These are phyloP conservation scores for Zoanthus solanderi DNA, from an alignment of 92 coral and sea anemone genomes.

Conservation along the genomic window DNA sequence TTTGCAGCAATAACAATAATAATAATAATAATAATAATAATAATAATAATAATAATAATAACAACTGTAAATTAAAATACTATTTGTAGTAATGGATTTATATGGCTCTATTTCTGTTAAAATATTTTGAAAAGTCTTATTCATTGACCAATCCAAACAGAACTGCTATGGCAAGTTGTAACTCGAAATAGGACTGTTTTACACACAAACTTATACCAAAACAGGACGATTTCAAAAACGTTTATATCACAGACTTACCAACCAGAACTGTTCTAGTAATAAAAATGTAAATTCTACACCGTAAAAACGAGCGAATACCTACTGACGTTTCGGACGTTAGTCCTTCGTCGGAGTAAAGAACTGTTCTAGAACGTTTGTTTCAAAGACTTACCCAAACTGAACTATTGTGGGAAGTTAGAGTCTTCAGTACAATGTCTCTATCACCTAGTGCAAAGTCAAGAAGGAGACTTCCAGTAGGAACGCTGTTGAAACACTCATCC, in stretches of 20 bases:
- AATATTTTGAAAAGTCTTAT: too few species aligned
- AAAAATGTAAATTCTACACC: too few species aligned
- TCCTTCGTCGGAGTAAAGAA: too few species aligned
- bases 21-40: too few species aligned
- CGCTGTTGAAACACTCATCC: slow-evolving; percentile 44
- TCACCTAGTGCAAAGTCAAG: not conserved
- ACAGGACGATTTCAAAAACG: too few species aligned
- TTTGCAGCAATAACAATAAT: too few species aligned
- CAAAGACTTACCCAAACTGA: slow-evolving; percentile 30
- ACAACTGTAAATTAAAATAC: too few species aligned
- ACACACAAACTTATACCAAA: not conserved
- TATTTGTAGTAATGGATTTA: too few species aligned
- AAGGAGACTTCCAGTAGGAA: slow-evolving; percentile 16
- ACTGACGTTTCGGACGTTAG: too few species aligned
- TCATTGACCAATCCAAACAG: slow-evolving; percentile 11
- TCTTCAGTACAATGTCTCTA: not conserved
- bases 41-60: too few species aligned
- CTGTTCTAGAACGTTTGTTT: not conserved
- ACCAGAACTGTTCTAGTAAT: slow-evolving; percentile 17
- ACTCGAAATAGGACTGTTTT: not conserved
- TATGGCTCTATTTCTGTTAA: too few species aligned
- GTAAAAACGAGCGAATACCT: too few species aligned
- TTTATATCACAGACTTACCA: not conserved
- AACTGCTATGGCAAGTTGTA: slow-evolving; percentile 29
- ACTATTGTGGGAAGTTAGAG: slow-evolving; percentile 35